These are phyloP conservation scores for Condylura cristata DNA, from an alignment of 2,113 vertebrate species.

Conservation along the genomic window DNA sequence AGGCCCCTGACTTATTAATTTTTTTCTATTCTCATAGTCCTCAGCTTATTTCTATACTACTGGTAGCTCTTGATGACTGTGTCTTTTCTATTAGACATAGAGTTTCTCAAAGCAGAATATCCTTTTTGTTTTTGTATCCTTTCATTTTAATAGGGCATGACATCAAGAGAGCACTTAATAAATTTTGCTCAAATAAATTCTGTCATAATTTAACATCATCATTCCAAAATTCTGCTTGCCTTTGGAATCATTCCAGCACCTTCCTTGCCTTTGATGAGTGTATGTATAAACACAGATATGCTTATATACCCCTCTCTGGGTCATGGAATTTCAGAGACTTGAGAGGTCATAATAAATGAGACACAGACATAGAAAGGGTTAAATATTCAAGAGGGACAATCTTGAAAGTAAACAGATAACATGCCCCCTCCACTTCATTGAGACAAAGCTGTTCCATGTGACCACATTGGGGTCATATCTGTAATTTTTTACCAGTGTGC, in stretches of 20 bases:
- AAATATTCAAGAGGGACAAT: not conserved
- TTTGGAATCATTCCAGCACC: not conserved
- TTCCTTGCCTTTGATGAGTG: not conserved
- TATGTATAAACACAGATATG: not conserved
- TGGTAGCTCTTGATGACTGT: not conserved
- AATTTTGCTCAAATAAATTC: not conserved
- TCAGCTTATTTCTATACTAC: not conserved
- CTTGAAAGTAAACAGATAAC: not conserved
- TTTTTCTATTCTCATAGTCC: not conserved
- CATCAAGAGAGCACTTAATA: not conserved
- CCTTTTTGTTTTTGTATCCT: not conserved
- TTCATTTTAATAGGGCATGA: not conserved
- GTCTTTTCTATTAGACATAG: not conserved
- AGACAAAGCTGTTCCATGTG: not conserved
- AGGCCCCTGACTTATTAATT: no score
- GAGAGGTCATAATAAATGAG: slow-evolving; percentile 42
- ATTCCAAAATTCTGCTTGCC: not conserved
- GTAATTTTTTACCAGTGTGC: slow-evolving; percentile 25
- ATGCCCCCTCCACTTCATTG: not conserved
- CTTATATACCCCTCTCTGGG: not conserved
- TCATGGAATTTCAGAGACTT: not conserved
- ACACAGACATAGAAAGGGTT: not conserved
- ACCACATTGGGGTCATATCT: slow-evolving; percentile 35
- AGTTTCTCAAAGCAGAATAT: not conserved
- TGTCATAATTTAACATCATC: not conserved